These are phyloP conservation scores for Nannobrachium achirus DNA, from an alignment of 2,113 vertebrate species.

Conservation along the genomic window DNA sequence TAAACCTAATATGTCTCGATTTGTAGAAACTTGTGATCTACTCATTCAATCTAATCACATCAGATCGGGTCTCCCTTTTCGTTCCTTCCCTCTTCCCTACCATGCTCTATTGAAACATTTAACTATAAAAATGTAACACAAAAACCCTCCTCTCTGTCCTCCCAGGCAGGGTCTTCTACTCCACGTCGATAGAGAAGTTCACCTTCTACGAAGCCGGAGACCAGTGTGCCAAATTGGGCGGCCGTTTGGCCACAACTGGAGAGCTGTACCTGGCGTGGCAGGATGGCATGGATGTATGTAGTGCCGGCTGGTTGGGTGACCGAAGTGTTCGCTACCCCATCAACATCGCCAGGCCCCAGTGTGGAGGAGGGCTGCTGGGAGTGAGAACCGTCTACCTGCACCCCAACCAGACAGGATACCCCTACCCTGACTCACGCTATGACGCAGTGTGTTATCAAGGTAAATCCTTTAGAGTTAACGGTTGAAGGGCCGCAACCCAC, in stretches of 20 bases:
- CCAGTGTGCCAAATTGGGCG: conserved; percentile 87
- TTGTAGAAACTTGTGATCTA: no score
- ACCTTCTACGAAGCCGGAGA: conserved; percentile 88
- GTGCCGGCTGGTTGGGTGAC: conserved; percentile 93
- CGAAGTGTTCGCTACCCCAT: conserved; percentile 95
- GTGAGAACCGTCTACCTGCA: conserved; percentile 91
- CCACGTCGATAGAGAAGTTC: conserved; percentile 87
- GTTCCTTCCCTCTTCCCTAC: no score
- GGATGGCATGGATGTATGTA: conserved; percentile 93
- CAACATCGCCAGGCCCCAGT: conserved; percentile 89
- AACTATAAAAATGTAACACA: no score
- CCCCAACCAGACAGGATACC: conserved; percentile 93
- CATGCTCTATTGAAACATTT: no score
- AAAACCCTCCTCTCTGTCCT: conserved; percentile 39
- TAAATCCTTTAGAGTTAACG: conserved; percentile 55
- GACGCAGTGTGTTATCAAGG: conserved; percentile 94
- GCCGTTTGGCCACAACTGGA: conserved; percentile 89
- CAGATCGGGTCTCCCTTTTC: no score
- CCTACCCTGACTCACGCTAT: conserved; percentile 85
- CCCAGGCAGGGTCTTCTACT: conserved; percentile 93
- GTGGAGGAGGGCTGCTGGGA: conserved; percentile 92
- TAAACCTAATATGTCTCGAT: no score
- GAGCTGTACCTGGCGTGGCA: conserved; percentile 96
- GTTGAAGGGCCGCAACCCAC: neutral
- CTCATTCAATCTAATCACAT: no score